Evolutionary conservation across 2,797 vertebrate genomes (phyloP).

Genomic region (Paguma larvata): DNA sequence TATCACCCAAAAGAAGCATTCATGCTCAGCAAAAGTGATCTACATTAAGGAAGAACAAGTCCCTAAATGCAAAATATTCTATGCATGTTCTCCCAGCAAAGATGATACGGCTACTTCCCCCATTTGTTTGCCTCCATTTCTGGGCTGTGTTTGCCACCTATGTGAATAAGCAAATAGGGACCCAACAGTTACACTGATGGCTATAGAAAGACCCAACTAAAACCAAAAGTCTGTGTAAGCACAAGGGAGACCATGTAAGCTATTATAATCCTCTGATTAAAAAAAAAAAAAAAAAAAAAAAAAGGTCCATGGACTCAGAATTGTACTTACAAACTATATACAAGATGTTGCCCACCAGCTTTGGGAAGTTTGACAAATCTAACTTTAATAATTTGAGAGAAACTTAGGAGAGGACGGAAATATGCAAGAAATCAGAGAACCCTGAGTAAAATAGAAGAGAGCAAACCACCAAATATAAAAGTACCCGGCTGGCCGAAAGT

Average conservation of each 20-base stretch:
- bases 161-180: not conserved
- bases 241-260: not conserved
- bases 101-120: not conserved
- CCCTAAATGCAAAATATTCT: not conserved
- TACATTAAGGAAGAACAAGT: not conserved
- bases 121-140: not conserved
- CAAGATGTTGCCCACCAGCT: not conserved
- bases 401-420: not conserved
- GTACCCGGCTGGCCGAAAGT: not conserved
- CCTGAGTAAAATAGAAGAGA: not conserved
- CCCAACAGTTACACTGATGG: not conserved
- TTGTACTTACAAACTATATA: not conserved
- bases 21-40: not conserved
- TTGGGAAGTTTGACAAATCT: not conserved
- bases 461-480: not conserved
- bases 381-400: constrained; percentile 18
- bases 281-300: constrained; percentile 45
- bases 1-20: not conserved
- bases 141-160: not conserved
- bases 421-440: not conserved
- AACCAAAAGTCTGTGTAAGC: not conserved
- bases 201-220: not conserved
- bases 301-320: not conserved
- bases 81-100: not conserved
- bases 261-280: not conserved